These are phyloP conservation scores for Vollenhovia emeryi DNA, from an alignment of 1,140 invertebrate species.

Conservation along the genomic window DNA sequence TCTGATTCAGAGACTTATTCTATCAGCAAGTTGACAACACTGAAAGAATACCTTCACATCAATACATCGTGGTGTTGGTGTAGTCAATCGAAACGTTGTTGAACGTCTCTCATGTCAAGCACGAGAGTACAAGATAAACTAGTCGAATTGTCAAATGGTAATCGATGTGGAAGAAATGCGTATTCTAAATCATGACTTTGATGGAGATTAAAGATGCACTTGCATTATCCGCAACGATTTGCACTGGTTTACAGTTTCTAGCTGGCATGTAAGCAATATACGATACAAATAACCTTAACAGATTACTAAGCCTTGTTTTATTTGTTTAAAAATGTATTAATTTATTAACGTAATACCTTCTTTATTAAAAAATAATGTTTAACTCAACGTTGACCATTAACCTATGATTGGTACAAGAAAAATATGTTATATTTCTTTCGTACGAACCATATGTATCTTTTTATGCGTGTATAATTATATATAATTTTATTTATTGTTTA, in stretches of 20 bases:
- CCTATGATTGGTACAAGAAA: not conserved
- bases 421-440: not conserved
- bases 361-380: not conserved
- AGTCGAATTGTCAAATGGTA: conserved; percentile 11
- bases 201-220: conserved; percentile 73
- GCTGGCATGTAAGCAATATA: conserved; percentile 88
- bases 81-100: no score
- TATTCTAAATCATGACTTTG: conserved; percentile 57
- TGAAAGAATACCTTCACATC: no score
- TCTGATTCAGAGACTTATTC: no score
- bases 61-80: no score
- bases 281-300: not conserved
- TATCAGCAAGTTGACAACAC: no score
- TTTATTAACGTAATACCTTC: not conserved
- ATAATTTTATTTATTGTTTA: not conserved
- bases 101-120: no score
- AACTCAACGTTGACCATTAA: conserved; percentile 37
- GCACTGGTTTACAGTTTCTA: conserved; percentile 89
- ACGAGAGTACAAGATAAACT: not conserved
- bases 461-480: not conserved
- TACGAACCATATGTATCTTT: not conserved
- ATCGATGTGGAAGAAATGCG: conserved; percentile 15
- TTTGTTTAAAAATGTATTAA: not conserved
- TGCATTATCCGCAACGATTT: conserved; percentile 88
- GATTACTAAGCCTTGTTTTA: not conserved